Evolutionary conservation across 2,113 vertebrate genomes (phyloP).

Genomic region (Ariopsis seemanni): DNA sequence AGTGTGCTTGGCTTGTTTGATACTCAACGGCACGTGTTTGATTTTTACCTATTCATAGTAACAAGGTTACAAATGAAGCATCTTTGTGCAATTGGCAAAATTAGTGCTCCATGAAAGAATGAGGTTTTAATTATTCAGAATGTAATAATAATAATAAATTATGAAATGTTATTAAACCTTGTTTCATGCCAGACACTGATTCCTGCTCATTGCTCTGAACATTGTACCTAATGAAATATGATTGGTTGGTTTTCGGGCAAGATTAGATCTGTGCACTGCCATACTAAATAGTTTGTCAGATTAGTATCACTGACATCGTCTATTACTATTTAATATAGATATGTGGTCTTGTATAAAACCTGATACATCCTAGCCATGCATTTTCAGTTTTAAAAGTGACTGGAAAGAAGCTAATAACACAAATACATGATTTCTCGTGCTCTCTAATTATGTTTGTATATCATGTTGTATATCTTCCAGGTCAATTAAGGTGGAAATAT

Average conservation of each 20-base stretch:
- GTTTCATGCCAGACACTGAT: constrained; percentile 9
- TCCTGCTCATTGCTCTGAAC: constrained; percentile 15
- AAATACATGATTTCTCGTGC: neutral
- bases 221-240: constrained; percentile 45
- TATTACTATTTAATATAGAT: neutral
- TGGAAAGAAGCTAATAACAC: neutral
- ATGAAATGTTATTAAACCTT: constrained; percentile 36
- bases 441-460: neutral
- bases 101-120: constrained; percentile 33
- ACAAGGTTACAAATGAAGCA: constrained; percentile 30
- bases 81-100: constrained; percentile 36
- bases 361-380: neutral
- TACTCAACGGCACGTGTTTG: neutral
- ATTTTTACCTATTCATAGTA: constrained; percentile 19
- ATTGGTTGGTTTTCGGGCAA: constrained; percentile 48
- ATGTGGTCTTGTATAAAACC: neutral
- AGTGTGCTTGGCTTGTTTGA: neutral
- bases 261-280: constrained; percentile 27
- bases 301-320: neutral
- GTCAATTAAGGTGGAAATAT: constrained; percentile 91
- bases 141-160: constrained; percentile 46
- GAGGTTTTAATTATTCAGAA: constrained; percentile 36
- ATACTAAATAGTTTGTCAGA: neutral
- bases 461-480: constrained; percentile 67
- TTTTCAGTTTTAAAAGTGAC: neutral